These are phyloP conservation scores for Branchinecta lindahli DNA, from an alignment of 1,140 invertebrate genomes.

Conservation along the genomic window DNA sequence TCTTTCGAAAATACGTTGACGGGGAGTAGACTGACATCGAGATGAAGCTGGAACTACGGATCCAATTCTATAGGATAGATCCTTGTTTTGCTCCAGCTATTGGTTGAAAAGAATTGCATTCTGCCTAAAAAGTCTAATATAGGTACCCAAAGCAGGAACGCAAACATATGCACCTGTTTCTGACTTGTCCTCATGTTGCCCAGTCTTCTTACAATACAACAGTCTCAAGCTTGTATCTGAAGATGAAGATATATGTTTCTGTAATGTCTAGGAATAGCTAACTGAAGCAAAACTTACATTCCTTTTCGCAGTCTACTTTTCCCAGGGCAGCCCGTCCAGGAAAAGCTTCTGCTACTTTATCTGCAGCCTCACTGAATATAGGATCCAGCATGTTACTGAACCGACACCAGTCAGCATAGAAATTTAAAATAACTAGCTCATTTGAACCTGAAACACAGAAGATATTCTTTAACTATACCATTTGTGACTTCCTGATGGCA, in stretches of 20 bases:
- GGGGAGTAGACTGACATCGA: too few species aligned
- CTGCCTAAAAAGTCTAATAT: neutral
- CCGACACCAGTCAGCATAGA: conserved; percentile 93
- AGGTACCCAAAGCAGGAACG: neutral
- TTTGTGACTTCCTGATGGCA: conserved; percentile 10
- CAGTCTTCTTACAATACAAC: conserved; percentile 13
- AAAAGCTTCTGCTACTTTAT: conserved; percentile 51
- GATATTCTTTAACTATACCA: conserved; percentile 13
- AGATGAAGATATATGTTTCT: conserved; percentile 15
- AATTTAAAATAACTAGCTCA: conserved; percentile 95
- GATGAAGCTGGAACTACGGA: too few species aligned
- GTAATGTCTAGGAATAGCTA: neutral
- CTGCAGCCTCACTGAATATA: conserved; percentile 88
- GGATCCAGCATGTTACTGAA: conserved; percentile 87
- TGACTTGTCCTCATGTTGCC: conserved; percentile 8
- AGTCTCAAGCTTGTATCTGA: neutral
- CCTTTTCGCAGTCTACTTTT: conserved; percentile 90
- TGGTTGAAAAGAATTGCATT: too few species aligned
- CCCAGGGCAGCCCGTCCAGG: conserved; percentile 74
- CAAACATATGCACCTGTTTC: neutral
- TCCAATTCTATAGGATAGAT: too few species aligned
- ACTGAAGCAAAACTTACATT: conserved; percentile 43
- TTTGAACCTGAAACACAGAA: conserved; percentile 57
- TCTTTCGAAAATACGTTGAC: too few species aligned
- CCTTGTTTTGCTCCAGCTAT: too few species aligned